A percentile compares a stretch with the other conserved stretches of the same genome.
These are phyloP conservation scores for Dryoscopus gambensis DNA, from an alignment of 2,113 vertebrate genomes.

Conservation along the genomic window DNA sequence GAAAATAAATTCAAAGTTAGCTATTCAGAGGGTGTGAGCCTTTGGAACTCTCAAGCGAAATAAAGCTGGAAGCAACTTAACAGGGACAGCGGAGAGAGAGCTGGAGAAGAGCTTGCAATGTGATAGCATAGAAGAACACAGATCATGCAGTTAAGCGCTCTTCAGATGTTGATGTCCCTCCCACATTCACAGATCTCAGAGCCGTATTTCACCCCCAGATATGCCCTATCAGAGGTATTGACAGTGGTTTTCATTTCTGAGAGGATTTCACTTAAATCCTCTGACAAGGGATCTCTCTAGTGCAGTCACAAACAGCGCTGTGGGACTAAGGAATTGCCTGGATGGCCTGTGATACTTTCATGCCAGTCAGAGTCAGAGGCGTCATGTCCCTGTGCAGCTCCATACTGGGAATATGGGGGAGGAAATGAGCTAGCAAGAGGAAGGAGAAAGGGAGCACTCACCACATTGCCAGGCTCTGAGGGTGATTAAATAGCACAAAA, in stretches of 20 bases:
- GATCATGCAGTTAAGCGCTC: not conserved
- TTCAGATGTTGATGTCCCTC: not conserved
- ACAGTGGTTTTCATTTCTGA: not conserved
- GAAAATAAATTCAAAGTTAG: slow-evolving; percentile 54
- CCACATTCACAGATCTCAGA: not conserved
- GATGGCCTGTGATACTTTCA: not conserved
- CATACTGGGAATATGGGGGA: not conserved
- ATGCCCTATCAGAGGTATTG: not conserved
- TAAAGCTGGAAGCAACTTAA: not conserved
- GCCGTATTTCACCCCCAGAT: not conserved
- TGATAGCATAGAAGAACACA: not conserved
- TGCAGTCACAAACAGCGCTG: not conserved
- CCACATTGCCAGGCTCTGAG: not conserved
- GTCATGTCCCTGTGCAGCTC: not conserved
- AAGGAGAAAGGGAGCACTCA: not conserved
- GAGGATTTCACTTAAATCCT: not conserved
- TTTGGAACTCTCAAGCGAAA: slow-evolving; percentile 25
- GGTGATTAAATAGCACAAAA: not conserved
- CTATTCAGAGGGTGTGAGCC: slow-evolving; percentile 14
- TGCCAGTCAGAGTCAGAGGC: not conserved
- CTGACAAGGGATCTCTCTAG: not conserved
- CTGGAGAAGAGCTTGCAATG: not conserved
- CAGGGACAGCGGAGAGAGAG: not conserved
- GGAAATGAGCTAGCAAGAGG: not conserved
- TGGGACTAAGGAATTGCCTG: not conserved